These are phyloP conservation scores for Caenorhabditis inopinata DNA, from an alignment of 1,140 invertebrate genomes.

Conservation along the genomic window DNA sequence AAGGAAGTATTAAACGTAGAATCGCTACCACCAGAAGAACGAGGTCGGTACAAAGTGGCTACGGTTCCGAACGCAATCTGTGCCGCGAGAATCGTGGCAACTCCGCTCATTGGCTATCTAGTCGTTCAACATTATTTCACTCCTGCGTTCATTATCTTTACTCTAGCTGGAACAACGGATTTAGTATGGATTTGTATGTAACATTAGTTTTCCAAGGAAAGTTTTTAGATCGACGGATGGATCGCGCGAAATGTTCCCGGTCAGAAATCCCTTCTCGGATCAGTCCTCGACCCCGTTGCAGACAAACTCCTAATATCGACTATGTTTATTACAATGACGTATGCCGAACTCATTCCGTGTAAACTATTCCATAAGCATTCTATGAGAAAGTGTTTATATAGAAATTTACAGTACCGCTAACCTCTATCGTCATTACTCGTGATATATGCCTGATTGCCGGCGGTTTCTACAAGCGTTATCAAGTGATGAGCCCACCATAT, in stretches of 20 bases:
- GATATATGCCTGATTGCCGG: slow-evolving; percentile 80
- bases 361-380: slow-evolving; percentile 39
- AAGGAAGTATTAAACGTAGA: neutral
- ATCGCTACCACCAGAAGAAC: slow-evolving; percentile 18
- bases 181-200: slow-evolving; percentile 72
- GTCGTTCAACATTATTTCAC: slow-evolving; percentile 78
- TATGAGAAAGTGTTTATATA: neutral
- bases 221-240: slow-evolving; percentile 81
- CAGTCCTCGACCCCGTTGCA: slow-evolving; percentile 93
- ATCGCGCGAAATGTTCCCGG: slow-evolving; percentile 87
- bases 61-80: slow-evolving; percentile 82
- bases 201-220: too few relatives aligned
- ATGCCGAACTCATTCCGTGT: slow-evolving; percentile 80
- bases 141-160: slow-evolving; percentile 75
- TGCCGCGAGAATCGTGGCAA: slow-evolving; percentile 74
- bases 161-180: slow-evolving; percentile 80
- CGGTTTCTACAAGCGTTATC: slow-evolving; percentile 85
- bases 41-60: slow-evolving; percentile 74
- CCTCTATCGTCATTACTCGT: slow-evolving; percentile 78
- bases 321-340: slow-evolving; percentile 82
- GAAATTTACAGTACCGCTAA: slow-evolving; percentile 72
- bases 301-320: slow-evolving; percentile 90
- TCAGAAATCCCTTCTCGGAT: slow-evolving; percentile 86
- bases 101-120: slow-evolving; percentile 82
- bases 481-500: slow-evolving; percentile 81